Evolutionary conservation across 2,113 vertebrate species (phyloP), one percentile per base, ranked within the genome.

Genomic region (Ranitomeya variabilis): DNA sequence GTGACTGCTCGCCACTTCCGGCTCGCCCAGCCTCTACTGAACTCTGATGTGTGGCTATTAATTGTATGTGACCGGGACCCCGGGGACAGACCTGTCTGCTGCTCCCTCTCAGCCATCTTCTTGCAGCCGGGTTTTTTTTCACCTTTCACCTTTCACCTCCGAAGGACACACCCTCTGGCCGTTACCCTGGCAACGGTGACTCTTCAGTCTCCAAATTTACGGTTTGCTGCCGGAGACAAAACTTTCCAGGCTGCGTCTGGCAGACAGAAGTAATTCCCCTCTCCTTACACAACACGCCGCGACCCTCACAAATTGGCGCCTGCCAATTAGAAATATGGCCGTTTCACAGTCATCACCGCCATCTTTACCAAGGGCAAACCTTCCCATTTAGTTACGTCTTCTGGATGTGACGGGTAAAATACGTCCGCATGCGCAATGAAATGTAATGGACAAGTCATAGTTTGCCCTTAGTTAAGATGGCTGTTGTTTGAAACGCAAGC

Each of bases 41-140:
- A 0, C 2, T 7, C 16, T 37, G 19, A 2, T 6, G 76, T n/a
- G 0, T 0, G 1, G 19, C 12, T 55, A 0, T 5, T n/a, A 88
- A 62, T n/a, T 55, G 16, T 62, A 77, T 52, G 77, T 80, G 62
- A 31, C 16, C 3, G 19, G 59, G 18, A 62, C 45, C 52, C 62
- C 83, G 13, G 21, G n/a, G 54, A 83, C 92, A 89, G 23, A 95
- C 95, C 95, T 91, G 94, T 18, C 88, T 91, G 93, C 90, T 94
- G 94, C 92, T 95, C 95, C 85, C 91, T 93, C 89, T 96, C 96
- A 89, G 96, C 96, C 96, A 97, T 97, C 92, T 96, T 96, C 91
- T 90, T 87, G 64, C 85, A 91, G 85, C 91, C 85, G 26, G 79
- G 80, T 81, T 45, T 45, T 45, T 82, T 54, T 81, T 90, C 60